Conservation (phyloP, 2,888 invertebrate genomes). For the Trissolcus japonicus region DNA sequence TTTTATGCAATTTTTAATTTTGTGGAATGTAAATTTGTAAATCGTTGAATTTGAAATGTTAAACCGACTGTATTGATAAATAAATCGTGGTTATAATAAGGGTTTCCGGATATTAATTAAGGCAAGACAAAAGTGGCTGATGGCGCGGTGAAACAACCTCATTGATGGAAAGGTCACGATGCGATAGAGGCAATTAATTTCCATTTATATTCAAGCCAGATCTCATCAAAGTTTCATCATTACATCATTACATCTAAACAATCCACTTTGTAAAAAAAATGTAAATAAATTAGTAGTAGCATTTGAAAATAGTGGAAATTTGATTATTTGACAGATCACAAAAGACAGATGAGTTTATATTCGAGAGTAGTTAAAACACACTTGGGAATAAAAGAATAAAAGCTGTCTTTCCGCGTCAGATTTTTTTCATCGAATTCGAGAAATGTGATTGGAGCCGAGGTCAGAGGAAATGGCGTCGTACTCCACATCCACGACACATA, state of each 20-base stretch:
- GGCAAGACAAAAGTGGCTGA: slow-evolving; percentile 27
- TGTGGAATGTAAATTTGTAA: too few species aligned
- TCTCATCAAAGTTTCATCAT: too few species aligned
- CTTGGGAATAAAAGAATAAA: too few species aligned
- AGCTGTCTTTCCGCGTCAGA: not conserved
- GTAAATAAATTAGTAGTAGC: too few species aligned
- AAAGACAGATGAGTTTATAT: not conserved
- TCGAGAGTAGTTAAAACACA: too few species aligned
- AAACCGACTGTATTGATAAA: not conserved
- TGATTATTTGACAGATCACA: too few species aligned
- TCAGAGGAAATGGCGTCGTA: slow-evolving; percentile 16
- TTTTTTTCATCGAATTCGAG: slow-evolving; percentile 21
- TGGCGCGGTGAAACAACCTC: slow-evolving; percentile 19
- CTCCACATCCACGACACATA: slow-evolving; percentile 12
- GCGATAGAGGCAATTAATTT: slow-evolving; percentile 16
- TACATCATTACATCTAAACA: too few species aligned
- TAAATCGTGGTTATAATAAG: slow-evolving; percentile 16
- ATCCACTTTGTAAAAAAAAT: too few species aligned
- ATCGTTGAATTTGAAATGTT: not conserved
- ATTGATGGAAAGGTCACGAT: slow-evolving; percentile 30
- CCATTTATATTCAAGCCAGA: too few species aligned
- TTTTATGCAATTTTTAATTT: too few species aligned
- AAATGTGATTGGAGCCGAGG: slow-evolving; percentile 28
- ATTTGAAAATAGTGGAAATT: too few species aligned
- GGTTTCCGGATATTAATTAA: slow-evolving; percentile 41